phyloP scores from a whole-genome alignment of 53 echinoderm and acorn worm species.

The Zoroaster sp. region DNA sequence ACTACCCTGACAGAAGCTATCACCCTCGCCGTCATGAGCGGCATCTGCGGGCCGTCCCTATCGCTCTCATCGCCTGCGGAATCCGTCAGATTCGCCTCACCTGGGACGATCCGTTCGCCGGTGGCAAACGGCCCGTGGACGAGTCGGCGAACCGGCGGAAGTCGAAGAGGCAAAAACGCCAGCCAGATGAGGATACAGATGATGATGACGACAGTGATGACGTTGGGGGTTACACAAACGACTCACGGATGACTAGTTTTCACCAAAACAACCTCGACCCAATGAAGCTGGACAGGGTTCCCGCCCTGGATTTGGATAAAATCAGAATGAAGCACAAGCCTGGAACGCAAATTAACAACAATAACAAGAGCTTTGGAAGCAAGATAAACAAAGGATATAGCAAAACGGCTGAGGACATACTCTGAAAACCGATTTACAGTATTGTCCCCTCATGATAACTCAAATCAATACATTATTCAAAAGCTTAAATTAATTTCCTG shows the following conservation, averaged over 20 bases:
- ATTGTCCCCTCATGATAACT: too few species aligned
- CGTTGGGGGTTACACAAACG: neutral
- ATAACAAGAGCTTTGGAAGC: too few species aligned
- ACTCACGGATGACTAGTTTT: neutral
- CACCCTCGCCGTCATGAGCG: slow-evolving; percentile 11
- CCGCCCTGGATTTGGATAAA: neutral
- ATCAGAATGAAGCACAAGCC: neutral
- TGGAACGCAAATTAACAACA: neutral
- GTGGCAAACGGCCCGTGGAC: too few species aligned
- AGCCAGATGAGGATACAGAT: neutral
- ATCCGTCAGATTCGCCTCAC: slow-evolving; percentile 13
- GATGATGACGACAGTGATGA: neutral
- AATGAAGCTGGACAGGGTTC: neutral
- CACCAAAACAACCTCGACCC: neutral
- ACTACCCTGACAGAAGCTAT: neutral
- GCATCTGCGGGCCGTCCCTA: slow-evolving; percentile 26
- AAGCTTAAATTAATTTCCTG: too few species aligned
- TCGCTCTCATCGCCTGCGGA: neutral
- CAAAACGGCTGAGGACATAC: slow-evolving; percentile 22
- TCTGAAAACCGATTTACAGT: too few species aligned
- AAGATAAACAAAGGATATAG: neutral
- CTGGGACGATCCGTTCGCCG: slow-evolving; percentile 29
- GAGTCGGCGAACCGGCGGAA: slow-evolving; percentile 9
- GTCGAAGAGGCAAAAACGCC: neutral
- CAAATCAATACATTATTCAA: too few species aligned